Percentiles rank a stretch among this genome's conserved stretches.
These are phyloP conservation scores for Amphimallon solstitiale DNA, from an alignment of 2,888 invertebrate genomes.

Conservation along the genomic window DNA sequence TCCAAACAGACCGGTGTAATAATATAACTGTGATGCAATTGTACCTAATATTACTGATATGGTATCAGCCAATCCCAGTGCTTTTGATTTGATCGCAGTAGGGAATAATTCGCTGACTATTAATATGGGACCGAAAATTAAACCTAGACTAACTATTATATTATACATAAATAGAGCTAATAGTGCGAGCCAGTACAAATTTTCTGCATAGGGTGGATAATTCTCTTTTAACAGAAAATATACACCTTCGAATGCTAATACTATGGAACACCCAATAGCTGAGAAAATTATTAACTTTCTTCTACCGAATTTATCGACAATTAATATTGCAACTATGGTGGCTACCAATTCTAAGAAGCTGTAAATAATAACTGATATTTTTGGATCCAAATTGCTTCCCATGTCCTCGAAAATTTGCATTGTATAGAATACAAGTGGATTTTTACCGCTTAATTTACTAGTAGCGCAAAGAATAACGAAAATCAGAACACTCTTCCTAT, in stretches of 20 bases:
- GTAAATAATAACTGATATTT: slow-evolving; percentile 69
- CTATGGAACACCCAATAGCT: slow-evolving; percentile 59
- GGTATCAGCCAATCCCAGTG: slow-evolving; percentile 67
- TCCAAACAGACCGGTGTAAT: slow-evolving; percentile 68
- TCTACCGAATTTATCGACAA: slow-evolving; percentile 73
- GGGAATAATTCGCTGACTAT: slow-evolving; percentile 68
- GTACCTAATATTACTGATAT: slow-evolving; percentile 65
- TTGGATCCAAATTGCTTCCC: slow-evolving; percentile 63
- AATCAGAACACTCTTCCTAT: slow-evolving; percentile 72
- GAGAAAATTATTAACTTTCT: slow-evolving; percentile 72
- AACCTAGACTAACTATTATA: slow-evolving; percentile 65
- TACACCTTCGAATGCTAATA: slow-evolving; percentile 60
- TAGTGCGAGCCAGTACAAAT: slow-evolving; percentile 63
- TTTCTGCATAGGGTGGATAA: neutral
- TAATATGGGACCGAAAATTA: slow-evolving; percentile 66
- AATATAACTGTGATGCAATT: slow-evolving; percentile 64
- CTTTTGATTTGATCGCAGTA: slow-evolving; percentile 66
- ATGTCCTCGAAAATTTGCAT: slow-evolving; percentile 70
- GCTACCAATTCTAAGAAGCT: slow-evolving; percentile 70
- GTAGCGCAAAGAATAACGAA: slow-evolving; percentile 68
- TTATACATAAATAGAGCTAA: slow-evolving; percentile 65
- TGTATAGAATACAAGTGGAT: slow-evolving; percentile 71
- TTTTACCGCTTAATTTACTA: slow-evolving; percentile 74
- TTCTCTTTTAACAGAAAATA: slow-evolving; percentile 64
- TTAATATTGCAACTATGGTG: slow-evolving; percentile 67